These are phyloP conservation scores for Lanius ludovicianus DNA, from an alignment of 2,113 vertebrate genomes.

Conservation along the genomic window DNA sequence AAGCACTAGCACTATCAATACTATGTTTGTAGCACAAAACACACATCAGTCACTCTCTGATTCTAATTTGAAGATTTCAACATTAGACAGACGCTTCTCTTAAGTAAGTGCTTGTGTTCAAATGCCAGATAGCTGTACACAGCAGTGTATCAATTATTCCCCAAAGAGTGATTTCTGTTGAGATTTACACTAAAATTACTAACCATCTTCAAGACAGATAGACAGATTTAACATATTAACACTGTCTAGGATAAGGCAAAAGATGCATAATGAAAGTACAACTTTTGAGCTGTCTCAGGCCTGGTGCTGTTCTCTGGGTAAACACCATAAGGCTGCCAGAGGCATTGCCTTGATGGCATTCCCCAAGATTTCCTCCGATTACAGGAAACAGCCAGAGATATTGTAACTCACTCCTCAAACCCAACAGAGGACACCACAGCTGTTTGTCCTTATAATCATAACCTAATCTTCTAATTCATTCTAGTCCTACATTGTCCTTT, in stretches of 20 bases:
- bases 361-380: accelerated
- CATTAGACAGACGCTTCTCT: not conserved
- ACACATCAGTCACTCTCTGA: not conserved
- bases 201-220: not conserved
- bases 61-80: not conserved
- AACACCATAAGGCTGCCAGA: not conserved
- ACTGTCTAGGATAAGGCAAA: not conserved
- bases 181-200: not conserved
- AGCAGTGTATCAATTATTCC: not conserved
- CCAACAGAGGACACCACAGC: not conserved
- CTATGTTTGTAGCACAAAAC: not conserved
- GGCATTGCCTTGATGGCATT: accelerated
- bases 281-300: not conserved
- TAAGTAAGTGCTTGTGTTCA: not conserved
- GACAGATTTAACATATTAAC: not conserved
- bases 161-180: not conserved
- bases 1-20: not conserved
- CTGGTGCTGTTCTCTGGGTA: not conserved
- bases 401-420: not conserved
- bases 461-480: not conserved
- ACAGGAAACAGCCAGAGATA: not conserved
- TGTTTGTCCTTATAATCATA: not conserved
- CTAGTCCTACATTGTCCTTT: not conserved
- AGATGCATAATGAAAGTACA: not conserved
- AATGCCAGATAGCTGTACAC: not conserved